These are phyloP conservation scores for Agrilus cyanescens DNA, from an alignment of 2,888 invertebrate species.

Conservation along the genomic window DNA sequence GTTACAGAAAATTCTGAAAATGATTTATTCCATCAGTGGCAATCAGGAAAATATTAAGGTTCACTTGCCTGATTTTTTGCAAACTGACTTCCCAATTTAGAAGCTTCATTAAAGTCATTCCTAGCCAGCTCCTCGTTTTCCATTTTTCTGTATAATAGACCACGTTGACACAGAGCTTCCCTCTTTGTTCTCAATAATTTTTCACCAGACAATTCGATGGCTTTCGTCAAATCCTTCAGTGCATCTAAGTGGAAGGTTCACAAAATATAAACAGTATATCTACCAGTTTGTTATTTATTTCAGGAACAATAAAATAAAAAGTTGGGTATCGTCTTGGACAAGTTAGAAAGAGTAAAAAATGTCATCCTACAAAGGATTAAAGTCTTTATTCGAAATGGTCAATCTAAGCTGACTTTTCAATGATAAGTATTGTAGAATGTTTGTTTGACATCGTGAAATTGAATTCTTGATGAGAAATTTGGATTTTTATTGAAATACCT, in stretches of 20 bases:
- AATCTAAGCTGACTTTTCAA: too few relatives aligned
- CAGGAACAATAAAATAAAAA: slow-evolving; percentile 1
- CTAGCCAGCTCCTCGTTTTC: slow-evolving; percentile 59
- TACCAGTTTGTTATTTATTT: neutral
- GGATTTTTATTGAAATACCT: too few relatives aligned
- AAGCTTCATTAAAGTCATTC: slow-evolving; percentile 65
- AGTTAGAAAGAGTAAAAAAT: too few relatives aligned
- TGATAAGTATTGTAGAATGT: too few relatives aligned
- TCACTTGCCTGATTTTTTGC: slow-evolving; percentile 63
- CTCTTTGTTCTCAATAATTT: slow-evolving; percentile 44
- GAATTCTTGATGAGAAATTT: too few relatives aligned
- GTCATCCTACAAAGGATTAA: too few relatives aligned
- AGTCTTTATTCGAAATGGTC: too few relatives aligned
- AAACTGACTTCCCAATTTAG: slow-evolving; percentile 73
- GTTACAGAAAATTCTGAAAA: too few relatives aligned
- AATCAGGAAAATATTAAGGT: slow-evolving; percentile 3
- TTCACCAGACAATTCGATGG: slow-evolving; percentile 54
- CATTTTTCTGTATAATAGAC: slow-evolving; percentile 58
- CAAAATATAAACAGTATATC: slow-evolving; percentile 19
- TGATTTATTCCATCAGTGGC: too few relatives aligned
- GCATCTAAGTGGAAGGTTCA: too few relatives aligned
- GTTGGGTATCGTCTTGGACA: too few relatives aligned
- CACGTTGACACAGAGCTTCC: slow-evolving; percentile 76
- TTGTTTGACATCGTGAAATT: too few relatives aligned
- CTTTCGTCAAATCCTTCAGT: slow-evolving; percentile 59